Evolutionary conservation across 2,888 invertebrate genomes (phyloP), one percentile per base, ranked within the genome.

Genomic region (Pheosia tremula): DNA sequence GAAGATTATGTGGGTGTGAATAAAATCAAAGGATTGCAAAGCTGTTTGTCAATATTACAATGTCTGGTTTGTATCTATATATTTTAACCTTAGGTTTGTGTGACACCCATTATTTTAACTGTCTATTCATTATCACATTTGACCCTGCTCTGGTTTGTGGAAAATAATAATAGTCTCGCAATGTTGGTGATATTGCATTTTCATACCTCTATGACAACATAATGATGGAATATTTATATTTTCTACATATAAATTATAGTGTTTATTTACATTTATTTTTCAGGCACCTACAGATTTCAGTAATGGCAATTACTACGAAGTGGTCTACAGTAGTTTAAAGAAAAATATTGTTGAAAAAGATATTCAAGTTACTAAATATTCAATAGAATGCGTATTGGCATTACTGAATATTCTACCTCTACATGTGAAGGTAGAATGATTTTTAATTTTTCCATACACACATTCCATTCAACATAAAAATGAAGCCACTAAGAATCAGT

Each of bases 301-400:
- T 54, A 68, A 72, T 61, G 89, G 93, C 5, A 93, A 93, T 76
- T 93, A 88, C 64, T 90, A 90, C 81, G 91, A 92, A 78, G 90
- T 91, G 11, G 77, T 93, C 45, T 88, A 87, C 63, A 78, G 75
- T 39, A 83, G 79, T 58, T 67, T 93, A 3, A 85, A 81, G 56
- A 89, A 86, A 66, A 70, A 77, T 11, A 69, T 86, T 13, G 41
- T 72, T 57, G 87, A 87, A 52, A 89, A 85, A 68, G 85, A 90
- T 69, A 67, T 84, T 10, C 81, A 86, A 69, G 72, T 87, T 1
- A 87, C 87, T 39, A 80, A 82, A 59, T 67, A 85, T 56, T 79
- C 85, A 4, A 77, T 85, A 56, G 69, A 80, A 39, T 88, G 87
- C 68, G 71, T 87, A 8, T 60, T 84, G 53, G 69, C 81, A 60